Evolutionary conservation across 2,113 vertebrate genomes (phyloP), one percentile per base, ranked within the genome.

Genomic region (Paralichthys olivaceus): DNA sequence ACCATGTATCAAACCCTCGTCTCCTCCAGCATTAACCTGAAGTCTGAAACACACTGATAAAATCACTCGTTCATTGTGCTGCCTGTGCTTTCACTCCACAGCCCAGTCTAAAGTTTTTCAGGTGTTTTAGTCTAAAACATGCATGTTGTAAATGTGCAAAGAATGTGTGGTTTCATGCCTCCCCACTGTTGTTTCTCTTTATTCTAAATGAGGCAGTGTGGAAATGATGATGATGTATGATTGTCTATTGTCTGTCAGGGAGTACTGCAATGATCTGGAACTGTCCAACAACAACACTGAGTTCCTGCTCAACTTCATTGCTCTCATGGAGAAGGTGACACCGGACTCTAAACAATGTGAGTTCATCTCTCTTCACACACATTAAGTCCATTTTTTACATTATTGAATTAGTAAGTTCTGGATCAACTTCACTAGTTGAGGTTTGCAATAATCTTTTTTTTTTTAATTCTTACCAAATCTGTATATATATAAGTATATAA

Each of bases 211-310:
- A 29, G 25, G 43, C 13, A 55, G 34, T 58, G 63, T 73, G 23
- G 59, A 58, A 79, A 79, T 68, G 32, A 53, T 47, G 28, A 23
- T 34, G 63, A 40, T 15, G 23, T 3, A 2, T 61, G 45, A 17
- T 66, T 81, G 40, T 64, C 61, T 80, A 63, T 81, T 77, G n/a
- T 61, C 91, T 90, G 93, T 90, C 92, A 99, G 97, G 96, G 97
- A 98, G 94, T 99, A 99, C 93, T 99, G 98, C 95, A 98, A 97
- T 93, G 97, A 99, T 78, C 95, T 99, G 92, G 96, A 98, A 91
- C 95, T 97, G 86, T 97, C 98, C 65, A 95, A 94, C 93, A 99
- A 99, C 96, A 99, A 99, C 95, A 99, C 98, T 0, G 98, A 99
- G 85, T 99, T 99, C 93, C 96, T 99, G 91, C 94, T 97, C 78